A percentile compares a stretch with the other conserved stretches of the same genome.
phyloP scores from a whole-genome alignment of 2,797 vertebrate species.

The Octomys mimax region DNA sequence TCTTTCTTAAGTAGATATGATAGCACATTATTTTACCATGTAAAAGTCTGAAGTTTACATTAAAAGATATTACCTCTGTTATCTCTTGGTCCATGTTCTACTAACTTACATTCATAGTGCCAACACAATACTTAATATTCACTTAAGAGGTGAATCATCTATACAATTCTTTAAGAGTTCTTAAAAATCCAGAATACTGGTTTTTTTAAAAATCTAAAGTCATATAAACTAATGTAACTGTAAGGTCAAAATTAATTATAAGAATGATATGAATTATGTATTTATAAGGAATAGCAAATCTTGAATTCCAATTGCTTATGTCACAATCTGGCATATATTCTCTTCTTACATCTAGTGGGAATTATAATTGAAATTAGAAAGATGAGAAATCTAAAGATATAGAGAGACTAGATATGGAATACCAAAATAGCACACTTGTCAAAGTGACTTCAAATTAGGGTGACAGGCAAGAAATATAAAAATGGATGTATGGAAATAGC shows the following conservation, averaged over 20 bases:
- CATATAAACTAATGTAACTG: not conserved
- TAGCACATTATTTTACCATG: not conserved
- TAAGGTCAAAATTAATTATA: slow-evolving; percentile 65
- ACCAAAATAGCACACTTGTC: slow-evolving; percentile 66
- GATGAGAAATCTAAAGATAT: slow-evolving; percentile 8
- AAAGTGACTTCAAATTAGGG: slow-evolving; percentile 66
- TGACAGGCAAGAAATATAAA: slow-evolving; percentile 66
- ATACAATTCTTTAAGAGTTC: not conserved
- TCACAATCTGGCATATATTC: not conserved
- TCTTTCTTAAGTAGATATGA: not conserved
- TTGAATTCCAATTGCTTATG: slow-evolving; percentile 3
- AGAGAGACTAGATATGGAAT: slow-evolving; percentile 26
- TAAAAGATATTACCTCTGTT: not conserved
- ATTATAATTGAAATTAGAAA: slow-evolving; percentile 63
- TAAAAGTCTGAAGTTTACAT: slow-evolving; percentile 8
- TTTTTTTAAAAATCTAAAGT: slow-evolving; percentile 30
- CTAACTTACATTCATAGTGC: not conserved
- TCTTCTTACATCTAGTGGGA: slow-evolving; percentile 20
- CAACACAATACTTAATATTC: not conserved
- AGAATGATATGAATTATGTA: slow-evolving; percentile 36
- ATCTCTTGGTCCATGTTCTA: not conserved
- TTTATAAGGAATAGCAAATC: slow-evolving; percentile 24
- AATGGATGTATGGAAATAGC: slow-evolving; percentile 62
- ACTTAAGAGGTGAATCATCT: not conserved
- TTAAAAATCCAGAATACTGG: not conserved